Evolutionary conservation across 2,888 invertebrate genomes (phyloP).

Genomic region (Nomada fucata): DNA sequence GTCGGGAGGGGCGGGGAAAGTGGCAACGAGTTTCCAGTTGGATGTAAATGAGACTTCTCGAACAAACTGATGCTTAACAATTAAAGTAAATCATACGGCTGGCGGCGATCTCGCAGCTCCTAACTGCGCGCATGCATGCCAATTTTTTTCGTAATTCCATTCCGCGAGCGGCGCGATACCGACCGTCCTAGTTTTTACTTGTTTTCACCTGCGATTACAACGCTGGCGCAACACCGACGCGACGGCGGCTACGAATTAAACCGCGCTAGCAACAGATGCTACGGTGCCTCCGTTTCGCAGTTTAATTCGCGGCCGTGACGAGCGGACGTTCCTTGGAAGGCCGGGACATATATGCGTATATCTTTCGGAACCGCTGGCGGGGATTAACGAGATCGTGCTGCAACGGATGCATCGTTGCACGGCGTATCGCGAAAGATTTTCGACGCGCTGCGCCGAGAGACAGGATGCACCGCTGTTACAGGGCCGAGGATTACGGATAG

Average conservation of each 20-base stretch:
- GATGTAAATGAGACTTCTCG: slow-evolving; percentile 55
- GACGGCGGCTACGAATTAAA: slow-evolving; percentile 66
- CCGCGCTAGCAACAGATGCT: slow-evolving; percentile 68
- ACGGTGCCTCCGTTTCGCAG: slow-evolving; percentile 58
- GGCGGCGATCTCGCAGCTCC: slow-evolving; percentile 10
- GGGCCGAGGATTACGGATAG: background rate
- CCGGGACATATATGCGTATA: slow-evolving; percentile 45
- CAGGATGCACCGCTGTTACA: background rate
- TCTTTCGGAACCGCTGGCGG: slow-evolving; percentile 49
- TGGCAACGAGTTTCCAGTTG: slow-evolving; percentile 33
- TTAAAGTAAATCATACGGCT: slow-evolving; percentile 49
- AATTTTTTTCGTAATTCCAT: slow-evolving; percentile 62
- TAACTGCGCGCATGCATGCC: slow-evolving; percentile 52
- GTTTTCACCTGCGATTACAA: slow-evolving; percentile 57
- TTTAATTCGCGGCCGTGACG: slow-evolving; percentile 70
- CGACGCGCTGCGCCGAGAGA: background rate
- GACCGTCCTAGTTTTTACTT: slow-evolving; percentile 63
- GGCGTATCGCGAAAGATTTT: slow-evolving; percentile 25
- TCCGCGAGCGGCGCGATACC: slow-evolving; percentile 50
- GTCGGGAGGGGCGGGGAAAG: background rate
- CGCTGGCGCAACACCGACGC: slow-evolving; percentile 33
- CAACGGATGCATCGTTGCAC: slow-evolving; percentile 11
- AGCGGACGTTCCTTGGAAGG: slow-evolving; percentile 62
- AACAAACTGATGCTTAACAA: slow-evolving; percentile 56
- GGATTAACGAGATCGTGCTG: slow-evolving; percentile 49